A percentile compares a stretch with the other conserved stretches of the same genome.
These are phyloP conservation scores for Pogona vitticeps DNA, from an alignment of 2,113 vertebrate species.

Conservation along the genomic window DNA sequence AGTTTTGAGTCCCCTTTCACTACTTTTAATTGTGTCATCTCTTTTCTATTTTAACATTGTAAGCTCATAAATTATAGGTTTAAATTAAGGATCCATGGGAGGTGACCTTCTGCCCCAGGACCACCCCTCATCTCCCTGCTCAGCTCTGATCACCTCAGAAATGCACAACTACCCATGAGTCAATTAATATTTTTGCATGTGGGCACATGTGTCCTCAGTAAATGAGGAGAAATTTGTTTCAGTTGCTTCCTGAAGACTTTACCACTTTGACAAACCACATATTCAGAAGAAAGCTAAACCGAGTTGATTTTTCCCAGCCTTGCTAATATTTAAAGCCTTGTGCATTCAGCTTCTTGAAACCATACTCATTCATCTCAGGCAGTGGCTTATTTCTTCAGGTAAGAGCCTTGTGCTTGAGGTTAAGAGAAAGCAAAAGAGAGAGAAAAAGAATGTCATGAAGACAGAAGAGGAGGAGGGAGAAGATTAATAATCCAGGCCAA, in stretches of 20 bases:
- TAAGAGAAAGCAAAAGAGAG: slow-evolving; percentile 8
- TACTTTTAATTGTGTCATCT: too few species aligned
- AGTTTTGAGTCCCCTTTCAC: too few species aligned
- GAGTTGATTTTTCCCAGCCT: neutral
- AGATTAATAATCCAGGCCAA: slow-evolving; percentile 42
- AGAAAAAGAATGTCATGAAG: slow-evolving; percentile 11
- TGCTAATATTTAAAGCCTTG: slow-evolving; percentile 45
- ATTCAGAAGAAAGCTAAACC: neutral
- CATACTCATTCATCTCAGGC: slow-evolving; percentile 3
- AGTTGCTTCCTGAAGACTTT: neutral
- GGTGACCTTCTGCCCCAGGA: too few species aligned
- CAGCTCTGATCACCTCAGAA: too few species aligned
- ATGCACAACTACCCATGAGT: neutral
- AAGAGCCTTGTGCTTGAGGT: neutral
- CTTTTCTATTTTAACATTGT: too few species aligned
- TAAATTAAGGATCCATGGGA: too few species aligned
- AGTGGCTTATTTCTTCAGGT: neutral
- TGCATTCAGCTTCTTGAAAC: slow-evolving; percentile 37
- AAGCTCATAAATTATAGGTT: too few species aligned
- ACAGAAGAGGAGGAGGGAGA: neutral
- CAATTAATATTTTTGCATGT: too few species aligned
- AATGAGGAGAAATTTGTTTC: neutral
- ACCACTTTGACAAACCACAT: neutral
- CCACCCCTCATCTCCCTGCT: neutral
- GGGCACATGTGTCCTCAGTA: neutral